Evolutionary conservation across 2,113 vertebrate genomes (phyloP).

Genomic region (Rostratula benghalensis): DNA sequence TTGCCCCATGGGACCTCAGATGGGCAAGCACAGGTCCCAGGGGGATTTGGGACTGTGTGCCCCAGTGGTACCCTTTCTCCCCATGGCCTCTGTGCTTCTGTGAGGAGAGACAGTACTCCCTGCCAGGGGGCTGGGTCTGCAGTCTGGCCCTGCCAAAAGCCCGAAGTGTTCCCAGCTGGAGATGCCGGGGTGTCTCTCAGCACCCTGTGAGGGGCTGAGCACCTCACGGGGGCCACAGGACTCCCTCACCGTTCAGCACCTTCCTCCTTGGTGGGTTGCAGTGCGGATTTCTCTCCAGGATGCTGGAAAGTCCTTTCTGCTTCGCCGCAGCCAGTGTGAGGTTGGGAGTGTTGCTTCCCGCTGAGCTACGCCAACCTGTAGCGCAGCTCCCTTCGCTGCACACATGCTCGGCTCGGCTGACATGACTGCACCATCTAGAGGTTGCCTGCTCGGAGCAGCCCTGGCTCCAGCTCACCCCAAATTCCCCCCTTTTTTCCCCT

Average conservation of each 20-base stretch:
- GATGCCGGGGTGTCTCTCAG: neutral
- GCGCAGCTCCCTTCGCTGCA: slow-evolving; percentile 17
- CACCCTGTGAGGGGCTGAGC: neutral
- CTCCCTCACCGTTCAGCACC: neutral
- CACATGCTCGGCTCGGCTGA: slow-evolving; percentile 54
- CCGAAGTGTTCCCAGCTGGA: neutral
- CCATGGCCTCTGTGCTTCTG: accelerated
- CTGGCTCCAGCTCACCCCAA: neutral
- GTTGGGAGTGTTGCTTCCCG: neutral
- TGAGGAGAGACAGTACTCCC: neutral
- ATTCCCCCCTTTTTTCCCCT: accelerated
- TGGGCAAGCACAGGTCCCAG: accelerated
- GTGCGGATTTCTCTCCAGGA: neutral
- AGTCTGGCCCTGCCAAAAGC: neutral
- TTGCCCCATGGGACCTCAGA: neutral
- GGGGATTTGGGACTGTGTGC: neutral
- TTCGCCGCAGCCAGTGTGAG: neutral
- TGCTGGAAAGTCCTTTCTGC: neutral
- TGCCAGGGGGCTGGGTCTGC: neutral
- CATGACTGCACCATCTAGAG: slow-evolving; percentile 66
- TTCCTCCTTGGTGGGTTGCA: neutral
- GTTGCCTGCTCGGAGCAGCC: neutral
- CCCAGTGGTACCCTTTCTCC: neutral
- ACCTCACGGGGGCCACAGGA: neutral
- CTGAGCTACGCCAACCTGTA: slow-evolving; percentile 62